Percentiles rank a stretch among this genome's conserved stretches.
Evolutionary conservation across 2,113 vertebrate species (phyloP).

Genomic region (Cairina moschata): DNA sequence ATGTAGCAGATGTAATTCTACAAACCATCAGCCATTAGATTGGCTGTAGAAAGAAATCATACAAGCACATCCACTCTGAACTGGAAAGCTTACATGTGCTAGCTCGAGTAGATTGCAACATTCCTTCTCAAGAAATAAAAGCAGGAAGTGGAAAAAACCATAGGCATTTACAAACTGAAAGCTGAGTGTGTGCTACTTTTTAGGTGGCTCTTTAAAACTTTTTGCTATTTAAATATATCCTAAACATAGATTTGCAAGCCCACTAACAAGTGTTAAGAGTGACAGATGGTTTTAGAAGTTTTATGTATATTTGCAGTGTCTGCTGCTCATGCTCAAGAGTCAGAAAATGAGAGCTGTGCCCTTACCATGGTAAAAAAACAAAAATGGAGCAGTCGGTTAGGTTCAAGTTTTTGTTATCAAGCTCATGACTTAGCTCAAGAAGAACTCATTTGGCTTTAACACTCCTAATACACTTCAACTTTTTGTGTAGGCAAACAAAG

Average conservation of each 20-base stretch:
- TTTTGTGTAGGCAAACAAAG: constrained; percentile 64
- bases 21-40: neutral
- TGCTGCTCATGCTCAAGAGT: constrained; percentile 70
- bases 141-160: constrained; percentile 44
- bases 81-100: neutral
- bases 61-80: neutral
- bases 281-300: constrained; percentile 49
- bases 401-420: constrained; percentile 51
- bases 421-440: constrained; percentile 14
- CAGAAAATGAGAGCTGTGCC: constrained; percentile 66
- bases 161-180: constrained; percentile 44
- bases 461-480: constrained; percentile 49
- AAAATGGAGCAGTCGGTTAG: constrained; percentile 50
- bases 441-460: constrained; percentile 54
- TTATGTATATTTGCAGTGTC: constrained; percentile 56
- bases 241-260: constrained; percentile 61
- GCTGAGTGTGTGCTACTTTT: constrained; percentile 68
- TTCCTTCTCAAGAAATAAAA: constrained; percentile 42
- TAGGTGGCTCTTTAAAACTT: constrained; percentile 66
- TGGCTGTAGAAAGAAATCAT: constrained; percentile 18
- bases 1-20: constrained; percentile 31
- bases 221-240: constrained; percentile 44
- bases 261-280: constrained; percentile 54
- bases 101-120: constrained; percentile 30
- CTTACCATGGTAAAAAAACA: constrained; percentile 28